Evolutionary conservation across 2,797 vertebrate genomes (phyloP).

Genomic region (Pelochelys cantorii): DNA sequence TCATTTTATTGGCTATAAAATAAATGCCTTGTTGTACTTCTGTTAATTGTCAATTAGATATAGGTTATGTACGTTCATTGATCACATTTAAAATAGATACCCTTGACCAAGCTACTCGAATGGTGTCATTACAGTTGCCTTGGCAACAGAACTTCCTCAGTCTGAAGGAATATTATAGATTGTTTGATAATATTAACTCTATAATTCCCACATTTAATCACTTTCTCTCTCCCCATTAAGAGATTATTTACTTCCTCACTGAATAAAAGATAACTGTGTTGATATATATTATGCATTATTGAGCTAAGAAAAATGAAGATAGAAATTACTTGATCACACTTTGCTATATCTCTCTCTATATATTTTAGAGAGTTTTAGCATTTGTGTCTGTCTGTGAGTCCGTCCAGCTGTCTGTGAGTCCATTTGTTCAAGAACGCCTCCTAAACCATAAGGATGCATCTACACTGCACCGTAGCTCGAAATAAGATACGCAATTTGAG

Average conservation of each 20-base stretch:
- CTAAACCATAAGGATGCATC: too few relatives aligned
- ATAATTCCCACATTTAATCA: neutral
- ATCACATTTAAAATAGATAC: neutral
- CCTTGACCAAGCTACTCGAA: neutral
- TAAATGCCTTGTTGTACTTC: neutral
- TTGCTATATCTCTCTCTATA: too few relatives aligned
- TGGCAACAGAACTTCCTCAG: constrained; percentile 1
- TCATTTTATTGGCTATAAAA: neutral
- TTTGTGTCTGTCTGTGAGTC: too few relatives aligned
- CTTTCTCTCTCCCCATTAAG: neutral
- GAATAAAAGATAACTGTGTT: neutral
- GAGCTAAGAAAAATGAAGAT: neutral
- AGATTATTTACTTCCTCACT: neutral
- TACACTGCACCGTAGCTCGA: too few relatives aligned
- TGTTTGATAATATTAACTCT: neutral
- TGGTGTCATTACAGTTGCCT: neutral
- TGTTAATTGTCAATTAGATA: neutral
- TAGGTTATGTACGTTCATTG: neutral
- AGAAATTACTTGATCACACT: neutral
- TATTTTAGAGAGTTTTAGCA: too few relatives aligned
- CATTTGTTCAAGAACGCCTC: too few relatives aligned
- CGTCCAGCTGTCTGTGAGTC: too few relatives aligned
- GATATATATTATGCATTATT: neutral
- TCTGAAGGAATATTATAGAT: neutral
- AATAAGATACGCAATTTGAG: too few relatives aligned